Percentiles rank a stretch among this genome's conserved stretches.
Evolutionary conservation across 2,113 vertebrate species (phyloP).

Genomic region (Vombatus ursinus): DNA sequence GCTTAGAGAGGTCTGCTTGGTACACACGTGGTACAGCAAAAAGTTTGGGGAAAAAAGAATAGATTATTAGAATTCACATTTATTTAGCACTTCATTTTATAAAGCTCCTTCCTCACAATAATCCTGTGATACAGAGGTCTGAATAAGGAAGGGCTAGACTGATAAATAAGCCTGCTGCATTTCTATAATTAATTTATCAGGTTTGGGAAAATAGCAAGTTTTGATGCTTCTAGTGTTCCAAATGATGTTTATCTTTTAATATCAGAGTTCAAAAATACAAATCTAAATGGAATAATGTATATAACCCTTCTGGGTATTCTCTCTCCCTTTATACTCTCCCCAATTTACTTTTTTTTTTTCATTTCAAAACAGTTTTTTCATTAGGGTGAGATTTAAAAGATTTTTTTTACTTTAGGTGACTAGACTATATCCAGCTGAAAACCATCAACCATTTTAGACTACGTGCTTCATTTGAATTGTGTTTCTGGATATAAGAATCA

Average conservation of each 20-base stretch:
- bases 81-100: background rate
- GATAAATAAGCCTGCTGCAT: background rate
- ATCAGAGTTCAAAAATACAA: constrained; percentile 10
- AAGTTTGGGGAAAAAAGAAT: background rate
- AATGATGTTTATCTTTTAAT: constrained; percentile 25
- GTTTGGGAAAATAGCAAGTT: constrained; percentile 15
- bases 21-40: background rate
- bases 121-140: background rate
- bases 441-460: constrained; percentile 76
- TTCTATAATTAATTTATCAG: background rate
- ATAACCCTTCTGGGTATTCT: background rate
- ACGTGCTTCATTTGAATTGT: constrained; percentile 76
- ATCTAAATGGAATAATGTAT: background rate
- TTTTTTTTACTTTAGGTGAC: constrained; percentile 76
- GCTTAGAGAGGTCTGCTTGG: background rate
- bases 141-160: background rate
- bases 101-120: background rate
- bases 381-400: constrained; percentile 60
- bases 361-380: constrained; percentile 65
- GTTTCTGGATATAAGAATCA: constrained; percentile 77
- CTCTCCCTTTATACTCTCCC: background rate
- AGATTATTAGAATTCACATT: background rate
- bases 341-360: constrained; percentile 10
- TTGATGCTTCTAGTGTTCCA: constrained; percentile 7
- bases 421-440: constrained; percentile 75